These are phyloP conservation scores for Busseola fusca DNA, from an alignment of 2,888 invertebrate species.

Conservation along the genomic window DNA sequence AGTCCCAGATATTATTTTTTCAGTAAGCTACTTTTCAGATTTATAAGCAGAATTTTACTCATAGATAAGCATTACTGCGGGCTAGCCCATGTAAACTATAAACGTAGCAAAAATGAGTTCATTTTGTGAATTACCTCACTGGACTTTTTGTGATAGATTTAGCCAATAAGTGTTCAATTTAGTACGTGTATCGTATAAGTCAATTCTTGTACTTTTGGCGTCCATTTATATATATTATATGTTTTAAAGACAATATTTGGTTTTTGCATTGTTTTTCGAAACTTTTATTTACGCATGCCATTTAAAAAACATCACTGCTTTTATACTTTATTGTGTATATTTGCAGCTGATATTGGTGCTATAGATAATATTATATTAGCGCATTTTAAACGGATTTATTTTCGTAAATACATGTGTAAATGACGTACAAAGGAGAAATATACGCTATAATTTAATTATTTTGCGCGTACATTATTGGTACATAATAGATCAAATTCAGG, in stretches of 20 bases:
- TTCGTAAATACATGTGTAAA: constrained; percentile 59
- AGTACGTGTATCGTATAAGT: constrained; percentile 82
- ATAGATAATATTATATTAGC: constrained; percentile 70
- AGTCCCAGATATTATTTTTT: constrained; percentile 83
- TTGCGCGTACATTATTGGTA: constrained; percentile 44
- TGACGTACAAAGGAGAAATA: constrained; percentile 67
- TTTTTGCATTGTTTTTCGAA: constrained; percentile 53
- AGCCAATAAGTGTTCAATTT: constrained; percentile 88
- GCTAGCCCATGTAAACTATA: constrained; percentile 64
- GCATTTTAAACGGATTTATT: constrained; percentile 52
- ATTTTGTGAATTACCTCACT: constrained; percentile 86
- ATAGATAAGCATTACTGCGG: constrained; percentile 71
- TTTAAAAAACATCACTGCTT: constrained; percentile 69
- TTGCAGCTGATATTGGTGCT: constrained; percentile 88
- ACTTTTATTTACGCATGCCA: constrained; percentile 60
- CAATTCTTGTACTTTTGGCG: constrained; percentile 85
- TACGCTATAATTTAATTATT: constrained; percentile 27
- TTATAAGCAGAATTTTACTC: constrained; percentile 76
- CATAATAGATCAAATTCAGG: constrained; percentile 46
- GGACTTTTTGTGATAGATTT: constrained; percentile 88
- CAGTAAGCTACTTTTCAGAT: constrained; percentile 76
- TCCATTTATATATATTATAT: constrained; percentile 73
- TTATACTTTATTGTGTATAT: constrained; percentile 75
- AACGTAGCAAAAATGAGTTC: constrained; percentile 70
- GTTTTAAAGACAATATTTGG: constrained; percentile 58